phyloP scores from a whole-genome alignment of 2,797 vertebrate genomes.

The Artibeus jamaicensis region DNA sequence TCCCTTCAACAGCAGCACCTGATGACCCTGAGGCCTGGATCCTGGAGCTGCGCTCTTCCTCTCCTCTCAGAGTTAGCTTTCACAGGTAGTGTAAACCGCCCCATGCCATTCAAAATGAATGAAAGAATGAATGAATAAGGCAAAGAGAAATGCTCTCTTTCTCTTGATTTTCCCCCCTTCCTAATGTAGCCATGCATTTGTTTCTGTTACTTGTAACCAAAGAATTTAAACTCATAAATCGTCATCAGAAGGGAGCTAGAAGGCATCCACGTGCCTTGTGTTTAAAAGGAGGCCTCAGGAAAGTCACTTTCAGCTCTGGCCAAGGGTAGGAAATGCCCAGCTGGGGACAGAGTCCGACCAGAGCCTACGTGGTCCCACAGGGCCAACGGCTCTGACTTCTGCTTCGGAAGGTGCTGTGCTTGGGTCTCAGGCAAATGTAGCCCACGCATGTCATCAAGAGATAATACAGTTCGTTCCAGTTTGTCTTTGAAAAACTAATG shows the following conservation, averaged over 20 bases:
- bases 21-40: neutral
- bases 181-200: neutral
- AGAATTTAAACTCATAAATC: neutral
- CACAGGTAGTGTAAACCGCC: neutral
- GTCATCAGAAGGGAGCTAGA: neutral
- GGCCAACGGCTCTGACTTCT: too few relatives aligned
- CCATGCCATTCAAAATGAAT: neutral
- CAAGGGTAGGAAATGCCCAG: neutral
- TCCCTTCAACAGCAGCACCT: neutral
- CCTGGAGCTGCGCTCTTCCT: neutral
- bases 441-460: neutral
- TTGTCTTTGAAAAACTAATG: neutral
- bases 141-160: neutral
- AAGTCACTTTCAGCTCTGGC: neutral
- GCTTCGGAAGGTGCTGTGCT: neutral
- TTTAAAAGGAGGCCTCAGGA: neutral
- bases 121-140: neutral
- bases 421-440: neutral
- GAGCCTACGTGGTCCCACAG: neutral
- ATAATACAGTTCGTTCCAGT: neutral
- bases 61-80: neutral
- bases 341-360: neutral
- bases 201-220: slow-evolving; percentile 5
- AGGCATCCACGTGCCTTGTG: neutral
- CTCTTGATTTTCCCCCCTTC: neutral